Conservation (phyloP, 2,888 invertebrate genomes). For the Imbricaverruca yamaguchii region DNA sequence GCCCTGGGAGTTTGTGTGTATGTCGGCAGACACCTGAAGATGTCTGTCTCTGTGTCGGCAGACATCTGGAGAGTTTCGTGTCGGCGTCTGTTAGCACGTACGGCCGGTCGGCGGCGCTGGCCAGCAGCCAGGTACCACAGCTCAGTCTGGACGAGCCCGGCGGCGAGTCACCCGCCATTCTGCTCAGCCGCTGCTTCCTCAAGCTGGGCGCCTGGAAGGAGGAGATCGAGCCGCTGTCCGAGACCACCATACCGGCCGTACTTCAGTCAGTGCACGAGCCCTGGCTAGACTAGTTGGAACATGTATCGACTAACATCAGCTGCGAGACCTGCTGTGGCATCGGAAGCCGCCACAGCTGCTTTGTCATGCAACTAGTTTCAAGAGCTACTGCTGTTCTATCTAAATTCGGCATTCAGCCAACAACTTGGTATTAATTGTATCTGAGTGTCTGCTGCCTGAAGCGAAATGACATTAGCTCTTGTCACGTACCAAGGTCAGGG, state of each 20-base stretch:
- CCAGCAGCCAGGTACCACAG: conserved; percentile 20
- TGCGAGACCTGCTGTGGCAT: too few species aligned
- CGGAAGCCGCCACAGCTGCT: too few species aligned
- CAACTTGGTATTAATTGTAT: too few species aligned
- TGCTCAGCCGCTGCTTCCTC: conserved; percentile 67
- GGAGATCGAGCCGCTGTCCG: conserved; percentile 45
- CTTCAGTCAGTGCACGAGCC: conserved; percentile 46
- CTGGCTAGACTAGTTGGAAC: too few species aligned
- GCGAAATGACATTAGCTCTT: too few species aligned
- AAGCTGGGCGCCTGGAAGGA: conserved; percentile 88
- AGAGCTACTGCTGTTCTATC: too few species aligned
- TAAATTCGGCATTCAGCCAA: too few species aligned
- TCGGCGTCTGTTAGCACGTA: background rate
- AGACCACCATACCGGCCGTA: conserved; percentile 51
- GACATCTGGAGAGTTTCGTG: conserved; percentile 17
- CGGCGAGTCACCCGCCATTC: conserved; percentile 24
- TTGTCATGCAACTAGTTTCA: too few species aligned
- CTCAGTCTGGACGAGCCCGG: conserved; percentile 16
- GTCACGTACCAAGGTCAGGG: too few species aligned
- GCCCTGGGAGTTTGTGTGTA: background rate
- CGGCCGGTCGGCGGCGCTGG: conserved; percentile 8
- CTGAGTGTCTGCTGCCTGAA: too few species aligned
- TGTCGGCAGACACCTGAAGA: background rate
- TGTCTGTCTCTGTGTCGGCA: conserved; percentile 13
- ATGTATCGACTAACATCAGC: too few species aligned